A percentile compares a stretch with the other conserved stretches of the same genome.
Evolutionary conservation across 1,140 invertebrate genomes (phyloP).

Genomic region (Drosophila suzukii): DNA sequence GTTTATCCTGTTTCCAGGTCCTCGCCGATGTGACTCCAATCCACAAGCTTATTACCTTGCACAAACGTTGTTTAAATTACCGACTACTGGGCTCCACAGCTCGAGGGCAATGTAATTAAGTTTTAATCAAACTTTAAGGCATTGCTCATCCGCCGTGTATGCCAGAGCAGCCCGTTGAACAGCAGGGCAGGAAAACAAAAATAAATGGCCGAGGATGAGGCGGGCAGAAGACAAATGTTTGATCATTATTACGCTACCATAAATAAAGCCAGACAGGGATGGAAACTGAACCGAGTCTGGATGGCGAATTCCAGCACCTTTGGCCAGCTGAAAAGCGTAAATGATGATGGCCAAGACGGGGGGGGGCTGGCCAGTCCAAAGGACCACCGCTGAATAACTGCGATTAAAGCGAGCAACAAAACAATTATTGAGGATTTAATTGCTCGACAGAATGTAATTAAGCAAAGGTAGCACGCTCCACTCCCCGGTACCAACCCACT

Average conservation of each 20-base stretch:
- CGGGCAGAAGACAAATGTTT: constrained; percentile 71
- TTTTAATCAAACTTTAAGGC: constrained; percentile 73
- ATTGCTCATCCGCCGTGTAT: constrained; percentile 59
- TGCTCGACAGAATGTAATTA: constrained; percentile 82
- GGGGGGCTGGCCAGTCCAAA: background rate
- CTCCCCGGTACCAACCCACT: background rate
- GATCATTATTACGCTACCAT: constrained; percentile 80
- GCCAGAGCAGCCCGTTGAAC: constrained; percentile 33
- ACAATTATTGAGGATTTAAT: constrained; percentile 83
- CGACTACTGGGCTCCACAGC: constrained; percentile 1
- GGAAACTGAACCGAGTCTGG: constrained; percentile 9
- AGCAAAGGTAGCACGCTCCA: constrained; percentile 68
- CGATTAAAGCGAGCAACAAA: constrained; percentile 77
- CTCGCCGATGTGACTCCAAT: constrained; percentile 28
- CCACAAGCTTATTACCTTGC: constrained; percentile 62
- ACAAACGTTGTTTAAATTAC: constrained; percentile 45
- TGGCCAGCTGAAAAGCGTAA: constrained; percentile 33
- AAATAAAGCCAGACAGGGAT: constrained; percentile 64
- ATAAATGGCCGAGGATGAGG: constrained; percentile 14
- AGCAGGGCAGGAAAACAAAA: constrained; percentile 34
- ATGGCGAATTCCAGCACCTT: constrained; percentile 59
- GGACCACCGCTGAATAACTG: constrained; percentile 70
- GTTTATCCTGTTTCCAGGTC: constrained; percentile 6
- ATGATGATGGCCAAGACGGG: constrained; percentile 27
- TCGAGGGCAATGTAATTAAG: constrained; percentile 63